Evolutionary conservation across 2,888 invertebrate species (phyloP).

Genomic region (Eulithis testata): DNA sequence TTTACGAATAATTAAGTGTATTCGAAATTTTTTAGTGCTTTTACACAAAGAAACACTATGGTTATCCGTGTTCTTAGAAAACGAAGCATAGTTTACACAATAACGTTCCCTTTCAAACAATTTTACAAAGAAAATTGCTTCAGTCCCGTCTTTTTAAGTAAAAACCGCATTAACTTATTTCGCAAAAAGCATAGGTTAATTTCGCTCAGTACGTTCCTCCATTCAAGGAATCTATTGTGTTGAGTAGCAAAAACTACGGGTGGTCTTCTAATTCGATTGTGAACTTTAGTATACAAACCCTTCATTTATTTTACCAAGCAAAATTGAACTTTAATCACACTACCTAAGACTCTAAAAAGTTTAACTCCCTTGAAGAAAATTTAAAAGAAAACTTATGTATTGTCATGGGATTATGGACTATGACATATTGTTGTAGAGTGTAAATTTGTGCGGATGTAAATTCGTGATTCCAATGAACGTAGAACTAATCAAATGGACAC

Average conservation of each 20-base stretch:
- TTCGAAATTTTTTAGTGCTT: too few species aligned
- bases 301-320: constrained; percentile 3
- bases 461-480: constrained; percentile 59
- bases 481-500: constrained; percentile 75
- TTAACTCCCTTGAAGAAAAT: neutral
- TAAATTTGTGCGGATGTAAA: constrained; percentile 28
- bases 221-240: constrained; percentile 68
- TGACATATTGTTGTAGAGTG: neutral
- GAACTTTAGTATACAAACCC: constrained; percentile 39
- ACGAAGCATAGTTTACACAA: neutral
- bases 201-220: constrained; percentile 58
- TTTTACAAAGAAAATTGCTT: constrained; percentile 22
- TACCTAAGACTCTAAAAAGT: neutral
- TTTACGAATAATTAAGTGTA: too few species aligned
- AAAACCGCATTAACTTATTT: constrained; percentile 42
- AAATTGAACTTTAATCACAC: constrained; percentile 12
- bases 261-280: constrained; percentile 77
- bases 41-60: too few species aligned
- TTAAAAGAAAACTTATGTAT: constrained; percentile 9
- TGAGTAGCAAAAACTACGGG: constrained; percentile 78
- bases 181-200: constrained; percentile 55
- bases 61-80: too few species aligned
- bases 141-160: constrained; percentile 28
- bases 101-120: constrained; percentile 6
- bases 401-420: constrained; percentile 4